phyloP scores from a whole-genome alignment of 1,140 invertebrate species.

The Heliconius hewitsoni region DNA sequence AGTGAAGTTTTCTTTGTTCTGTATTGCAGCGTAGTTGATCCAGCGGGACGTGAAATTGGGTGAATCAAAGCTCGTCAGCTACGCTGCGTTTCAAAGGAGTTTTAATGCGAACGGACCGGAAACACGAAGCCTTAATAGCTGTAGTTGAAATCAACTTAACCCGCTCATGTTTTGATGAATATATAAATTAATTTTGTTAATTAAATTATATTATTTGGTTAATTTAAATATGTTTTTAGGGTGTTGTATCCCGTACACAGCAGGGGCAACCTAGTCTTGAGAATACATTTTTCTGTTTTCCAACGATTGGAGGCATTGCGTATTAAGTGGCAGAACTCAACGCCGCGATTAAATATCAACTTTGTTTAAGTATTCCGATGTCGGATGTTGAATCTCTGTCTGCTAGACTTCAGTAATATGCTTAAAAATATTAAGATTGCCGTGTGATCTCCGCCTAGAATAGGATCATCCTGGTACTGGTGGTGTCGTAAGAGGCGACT shows the following conservation, averaged over 20 bases:
- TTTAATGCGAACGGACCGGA: constrained; percentile 32
- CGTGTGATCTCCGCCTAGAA: too few species aligned
- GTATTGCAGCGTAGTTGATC: constrained; percentile 50
- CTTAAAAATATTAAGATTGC: not conserved
- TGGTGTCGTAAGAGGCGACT: too few species aligned
- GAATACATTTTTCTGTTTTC: too few species aligned
- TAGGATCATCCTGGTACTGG: too few species aligned
- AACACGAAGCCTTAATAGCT: constrained; percentile 20
- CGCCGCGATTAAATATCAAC: not conserved
- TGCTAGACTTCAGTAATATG: not conserved
- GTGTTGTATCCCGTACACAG: too few species aligned
- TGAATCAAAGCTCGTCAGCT: constrained; percentile 57
- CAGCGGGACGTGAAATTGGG: constrained; percentile 58
- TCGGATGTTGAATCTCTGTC: not conserved
- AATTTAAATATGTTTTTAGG: not conserved
- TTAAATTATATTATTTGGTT: not conserved
- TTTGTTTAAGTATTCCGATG: not conserved
- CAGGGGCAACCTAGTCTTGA: too few species aligned
- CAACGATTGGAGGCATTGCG: too few species aligned
- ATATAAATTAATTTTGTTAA: constrained; percentile 13
- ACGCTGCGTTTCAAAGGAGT: constrained; percentile 44
- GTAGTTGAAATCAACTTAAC: constrained; percentile 29
- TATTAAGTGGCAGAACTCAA: too few species aligned
- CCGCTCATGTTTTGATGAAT: constrained; percentile 14
- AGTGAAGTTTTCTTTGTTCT: constrained; percentile 60